Evolutionary conservation across 2,113 vertebrate species (phyloP).

Genomic region (Paracanthobrama guichenoti): DNA sequence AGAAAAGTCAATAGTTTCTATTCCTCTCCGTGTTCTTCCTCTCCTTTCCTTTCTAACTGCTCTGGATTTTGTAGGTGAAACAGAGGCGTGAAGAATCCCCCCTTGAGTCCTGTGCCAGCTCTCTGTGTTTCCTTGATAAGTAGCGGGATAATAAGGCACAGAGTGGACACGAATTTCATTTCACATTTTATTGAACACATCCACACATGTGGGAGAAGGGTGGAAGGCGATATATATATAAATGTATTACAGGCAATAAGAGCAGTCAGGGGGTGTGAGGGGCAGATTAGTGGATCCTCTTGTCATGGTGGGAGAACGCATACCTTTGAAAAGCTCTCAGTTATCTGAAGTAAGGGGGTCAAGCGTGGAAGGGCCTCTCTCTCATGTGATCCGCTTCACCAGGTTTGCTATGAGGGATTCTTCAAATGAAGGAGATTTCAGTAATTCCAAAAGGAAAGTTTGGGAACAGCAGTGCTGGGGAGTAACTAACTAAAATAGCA

Average conservation of each 20-base stretch:
- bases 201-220: constrained; percentile 24
- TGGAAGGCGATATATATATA: constrained; percentile 24
- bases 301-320: constrained; percentile 1
- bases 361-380: constrained; percentile 4
- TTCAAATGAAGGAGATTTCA: not conserved
- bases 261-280: constrained; percentile 26
- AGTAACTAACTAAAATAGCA: not conserved
- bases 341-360: constrained; percentile 28
- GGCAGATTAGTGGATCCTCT: constrained; percentile 21
- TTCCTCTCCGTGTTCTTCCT: not conserved
- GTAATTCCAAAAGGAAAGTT: not conserved
- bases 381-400: not conserved
- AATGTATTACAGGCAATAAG: constrained; percentile 31
- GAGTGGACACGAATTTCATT: constrained; percentile 48
- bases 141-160: constrained; percentile 28
- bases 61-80: constrained; percentile 37
- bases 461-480: not conserved
- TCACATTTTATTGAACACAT: constrained; percentile 50
- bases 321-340: constrained; percentile 4
- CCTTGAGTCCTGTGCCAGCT: constrained; percentile 12
- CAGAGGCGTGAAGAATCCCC: constrained; percentile 31
- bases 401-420: constrained; percentile 1
- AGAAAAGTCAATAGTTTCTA: not conserved
- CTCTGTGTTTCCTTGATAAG: constrained; percentile 33
- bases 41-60: constrained; percentile 21